Conservation (phyloP, 2,113 vertebrate genomes). For the Lynx canadensis region DNA sequence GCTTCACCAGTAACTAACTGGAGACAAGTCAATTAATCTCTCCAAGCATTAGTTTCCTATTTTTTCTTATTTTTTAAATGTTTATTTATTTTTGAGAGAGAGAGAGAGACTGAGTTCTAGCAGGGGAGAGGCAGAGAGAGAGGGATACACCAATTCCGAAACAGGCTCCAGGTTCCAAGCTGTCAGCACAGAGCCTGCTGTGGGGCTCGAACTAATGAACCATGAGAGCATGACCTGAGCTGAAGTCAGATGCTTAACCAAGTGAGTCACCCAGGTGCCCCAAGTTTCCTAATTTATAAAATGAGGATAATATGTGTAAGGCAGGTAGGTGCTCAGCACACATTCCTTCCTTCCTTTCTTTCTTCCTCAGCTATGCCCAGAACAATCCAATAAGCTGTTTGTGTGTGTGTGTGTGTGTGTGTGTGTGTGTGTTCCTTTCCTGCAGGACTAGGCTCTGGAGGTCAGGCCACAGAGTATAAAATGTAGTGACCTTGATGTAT, state of each 20-base stretch:
- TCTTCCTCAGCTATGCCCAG: neutral
- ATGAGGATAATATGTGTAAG: neutral
- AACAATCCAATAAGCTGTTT: neutral
- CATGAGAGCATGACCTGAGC: no score
- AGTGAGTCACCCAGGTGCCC: no score
- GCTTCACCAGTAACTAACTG: neutral
- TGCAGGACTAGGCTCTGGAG: neutral
- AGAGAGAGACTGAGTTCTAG: no score
- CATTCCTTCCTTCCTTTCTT: neutral
- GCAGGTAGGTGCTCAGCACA: neutral
- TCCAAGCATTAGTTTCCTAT: neutral
- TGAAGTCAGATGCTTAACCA: no score
- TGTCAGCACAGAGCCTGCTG: no score
- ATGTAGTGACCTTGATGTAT: neutral
- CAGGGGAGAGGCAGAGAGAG: no score
- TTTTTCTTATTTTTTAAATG: no score
- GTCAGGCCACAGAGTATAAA: neutral
- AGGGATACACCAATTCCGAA: no score
- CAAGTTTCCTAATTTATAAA: neutral
- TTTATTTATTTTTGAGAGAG: no score
- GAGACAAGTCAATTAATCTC: neutral
- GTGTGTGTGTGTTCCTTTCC: neutral
- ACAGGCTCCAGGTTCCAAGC: no score
- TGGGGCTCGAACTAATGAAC: no score
- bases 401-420: neutral